Evolutionary conservation across 2,113 vertebrate species (phyloP).

Genomic region (Silurus asotus): DNA sequence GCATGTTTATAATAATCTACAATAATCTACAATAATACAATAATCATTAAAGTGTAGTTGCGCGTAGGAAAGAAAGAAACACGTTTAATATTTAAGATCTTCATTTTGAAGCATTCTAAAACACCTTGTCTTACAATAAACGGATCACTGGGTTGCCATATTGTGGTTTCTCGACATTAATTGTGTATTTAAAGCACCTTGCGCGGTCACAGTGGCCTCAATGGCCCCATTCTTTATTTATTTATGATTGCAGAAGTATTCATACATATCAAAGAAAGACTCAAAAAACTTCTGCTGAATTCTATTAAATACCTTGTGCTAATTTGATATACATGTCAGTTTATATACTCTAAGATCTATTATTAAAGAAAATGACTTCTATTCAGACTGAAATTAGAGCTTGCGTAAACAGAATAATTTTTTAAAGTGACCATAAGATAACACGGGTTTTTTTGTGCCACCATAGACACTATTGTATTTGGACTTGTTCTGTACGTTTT

Average conservation of each 20-base stretch:
- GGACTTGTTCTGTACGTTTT: not conserved
- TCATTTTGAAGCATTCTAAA: not conserved
- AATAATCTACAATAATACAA: too few relatives aligned
- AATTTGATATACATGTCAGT: not conserved
- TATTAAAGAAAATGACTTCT: not conserved
- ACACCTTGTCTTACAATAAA: not conserved
- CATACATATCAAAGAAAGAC: not conserved
- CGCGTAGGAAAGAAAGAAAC: not conserved
- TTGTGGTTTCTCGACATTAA: not conserved
- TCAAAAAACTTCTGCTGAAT: not conserved
- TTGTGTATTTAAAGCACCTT: not conserved
- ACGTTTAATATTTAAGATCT: not conserved
- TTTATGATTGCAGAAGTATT: not conserved
- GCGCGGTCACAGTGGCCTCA: not conserved
- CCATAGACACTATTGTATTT: not conserved
- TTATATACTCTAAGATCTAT: not conserved
- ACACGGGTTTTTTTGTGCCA: too few relatives aligned
- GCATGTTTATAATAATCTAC: not conserved
- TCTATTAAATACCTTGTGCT: not conserved
- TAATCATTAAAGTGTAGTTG: not conserved
- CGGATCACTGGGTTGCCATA: not conserved
- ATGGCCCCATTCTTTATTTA: too few relatives aligned
- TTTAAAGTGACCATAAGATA: too few relatives aligned
- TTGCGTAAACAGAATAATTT: not conserved
- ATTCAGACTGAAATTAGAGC: too few relatives aligned